A percentile compares a stretch with the other conserved stretches of the same genome.
Conservation (phyloP, 2,888 invertebrate genomes). For the Cheilosia urbana region DNA sequence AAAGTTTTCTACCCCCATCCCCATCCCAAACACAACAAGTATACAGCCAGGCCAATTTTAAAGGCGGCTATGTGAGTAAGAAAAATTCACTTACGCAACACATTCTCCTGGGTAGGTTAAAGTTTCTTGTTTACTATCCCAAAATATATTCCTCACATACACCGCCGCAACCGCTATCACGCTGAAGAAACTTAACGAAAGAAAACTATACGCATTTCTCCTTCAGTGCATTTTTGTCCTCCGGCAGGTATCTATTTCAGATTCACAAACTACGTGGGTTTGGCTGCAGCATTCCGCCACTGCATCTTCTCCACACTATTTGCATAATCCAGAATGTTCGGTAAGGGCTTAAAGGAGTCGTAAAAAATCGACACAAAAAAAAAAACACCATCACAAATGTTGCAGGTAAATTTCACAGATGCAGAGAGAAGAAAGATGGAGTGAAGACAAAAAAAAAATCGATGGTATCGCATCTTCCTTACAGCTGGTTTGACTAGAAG, state of each 20-base stretch:
- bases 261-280: conserved; percentile 40
- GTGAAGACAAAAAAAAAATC: conserved; percentile 42
- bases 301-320: conserved; percentile 38
- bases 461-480: conserved; percentile 50
- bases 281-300: conserved; percentile 7
- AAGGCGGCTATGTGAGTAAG: conserved; percentile 14
- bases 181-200: conserved; percentile 38
- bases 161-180: not conserved
- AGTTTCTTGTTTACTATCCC: conserved; percentile 60
- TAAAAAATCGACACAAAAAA: conserved; percentile 29
- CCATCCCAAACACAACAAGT: not conserved
- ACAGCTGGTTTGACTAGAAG: conserved; percentile 23
- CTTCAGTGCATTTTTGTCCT: conserved; percentile 25
- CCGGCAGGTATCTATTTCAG: conserved; percentile 53
- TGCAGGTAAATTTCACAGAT: conserved; percentile 42
- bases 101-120: conserved; percentile 24
- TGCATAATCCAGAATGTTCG: conserved; percentile 72
- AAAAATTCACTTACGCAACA: conserved; percentile 42
- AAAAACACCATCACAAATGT: not conserved
- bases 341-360: conserved; percentile 56
- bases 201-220: conserved; percentile 55
- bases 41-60: conserved; percentile 10
- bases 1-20: conserved; percentile 16
- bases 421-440: not conserved
- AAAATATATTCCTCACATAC: conserved; percentile 15